A percentile compares a stretch with the other conserved stretches of the same genome.
phyloP scores from a whole-genome alignment of 2,113 vertebrate species.

The Acinonyx jubatus region DNA sequence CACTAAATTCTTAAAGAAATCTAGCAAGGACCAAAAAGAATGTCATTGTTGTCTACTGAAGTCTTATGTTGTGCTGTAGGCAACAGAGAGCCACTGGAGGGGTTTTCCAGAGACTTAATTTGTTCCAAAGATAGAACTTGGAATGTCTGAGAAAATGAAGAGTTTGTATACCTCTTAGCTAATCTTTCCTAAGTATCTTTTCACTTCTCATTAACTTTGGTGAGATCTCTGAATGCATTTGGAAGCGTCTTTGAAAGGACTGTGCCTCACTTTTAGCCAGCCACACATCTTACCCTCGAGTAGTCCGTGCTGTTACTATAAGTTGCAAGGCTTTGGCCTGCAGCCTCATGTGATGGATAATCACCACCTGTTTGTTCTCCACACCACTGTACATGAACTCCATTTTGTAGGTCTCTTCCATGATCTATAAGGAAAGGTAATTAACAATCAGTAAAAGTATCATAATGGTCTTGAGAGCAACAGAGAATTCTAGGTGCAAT shows the following conservation, averaged over 20 bases:
- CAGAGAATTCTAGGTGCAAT: not conserved
- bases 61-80: not conserved
- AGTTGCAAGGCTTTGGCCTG: slow-evolving; percentile 96
- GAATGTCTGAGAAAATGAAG: slow-evolving; percentile 4
- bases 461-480: not conserved
- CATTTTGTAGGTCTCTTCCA: slow-evolving; percentile 97
- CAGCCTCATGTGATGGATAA: slow-evolving; percentile 95
- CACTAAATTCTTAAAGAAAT: slow-evolving; percentile 15
- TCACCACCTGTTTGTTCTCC: slow-evolving; percentile 93
- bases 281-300: slow-evolving; percentile 88
- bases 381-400: slow-evolving; percentile 97
- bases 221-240: not conserved
- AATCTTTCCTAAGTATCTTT: not conserved
- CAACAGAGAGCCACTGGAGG: not conserved
- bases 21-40: not conserved
- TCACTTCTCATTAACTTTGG: not conserved
- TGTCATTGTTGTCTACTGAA: not conserved
- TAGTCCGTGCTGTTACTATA: slow-evolving; percentile 90
- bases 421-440: slow-evolving; percentile 86
- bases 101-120: not conserved
- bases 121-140: not conserved
- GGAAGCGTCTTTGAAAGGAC: not conserved
- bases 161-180: not conserved
- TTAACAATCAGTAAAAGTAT: not conserved
- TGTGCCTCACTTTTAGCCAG: not conserved